A percentile compares a stretch with the other conserved stretches of the same genome.
Conservation (phyloP, 2,113 vertebrate genomes). For the Colaptes auratus region DNA sequence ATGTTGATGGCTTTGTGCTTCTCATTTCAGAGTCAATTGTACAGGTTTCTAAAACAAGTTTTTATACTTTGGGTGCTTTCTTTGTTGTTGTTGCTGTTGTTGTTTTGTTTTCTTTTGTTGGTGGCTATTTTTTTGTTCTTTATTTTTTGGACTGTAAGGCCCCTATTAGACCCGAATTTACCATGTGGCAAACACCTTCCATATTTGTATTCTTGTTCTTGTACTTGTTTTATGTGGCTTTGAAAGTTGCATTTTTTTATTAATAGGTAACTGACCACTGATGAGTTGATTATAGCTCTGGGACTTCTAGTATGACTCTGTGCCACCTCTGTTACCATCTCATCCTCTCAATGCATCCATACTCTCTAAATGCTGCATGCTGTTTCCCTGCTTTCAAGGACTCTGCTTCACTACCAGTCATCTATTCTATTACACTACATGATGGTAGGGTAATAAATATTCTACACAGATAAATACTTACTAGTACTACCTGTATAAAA, state of each 20-base stretch:
- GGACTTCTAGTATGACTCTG: fast-evolving
- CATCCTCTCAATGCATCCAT: too few species aligned
- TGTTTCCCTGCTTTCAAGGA: background rate
- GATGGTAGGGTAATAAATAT: background rate
- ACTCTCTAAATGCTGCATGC: background rate
- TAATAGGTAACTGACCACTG: background rate
- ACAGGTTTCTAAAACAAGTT: background rate
- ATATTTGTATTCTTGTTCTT: background rate
- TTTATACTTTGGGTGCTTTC: background rate
- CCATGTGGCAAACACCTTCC: background rate
- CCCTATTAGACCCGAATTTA: background rate
- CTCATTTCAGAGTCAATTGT: background rate
- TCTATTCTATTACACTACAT: background rate
- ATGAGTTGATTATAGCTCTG: background rate
- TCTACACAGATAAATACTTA: background rate
- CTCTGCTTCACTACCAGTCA: background rate
- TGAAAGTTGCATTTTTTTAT: background rate
- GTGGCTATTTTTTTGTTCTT: background rate
- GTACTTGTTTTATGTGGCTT: background rate
- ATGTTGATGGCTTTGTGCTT: background rate
- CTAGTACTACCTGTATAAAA: background rate
- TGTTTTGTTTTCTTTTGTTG: background rate
- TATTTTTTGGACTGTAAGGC: background rate
- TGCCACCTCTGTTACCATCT: background rate
- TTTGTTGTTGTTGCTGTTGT: background rate